Evolutionary conservation across 2,797 vertebrate genomes (phyloP).

Genomic region (Xenops minutus): DNA sequence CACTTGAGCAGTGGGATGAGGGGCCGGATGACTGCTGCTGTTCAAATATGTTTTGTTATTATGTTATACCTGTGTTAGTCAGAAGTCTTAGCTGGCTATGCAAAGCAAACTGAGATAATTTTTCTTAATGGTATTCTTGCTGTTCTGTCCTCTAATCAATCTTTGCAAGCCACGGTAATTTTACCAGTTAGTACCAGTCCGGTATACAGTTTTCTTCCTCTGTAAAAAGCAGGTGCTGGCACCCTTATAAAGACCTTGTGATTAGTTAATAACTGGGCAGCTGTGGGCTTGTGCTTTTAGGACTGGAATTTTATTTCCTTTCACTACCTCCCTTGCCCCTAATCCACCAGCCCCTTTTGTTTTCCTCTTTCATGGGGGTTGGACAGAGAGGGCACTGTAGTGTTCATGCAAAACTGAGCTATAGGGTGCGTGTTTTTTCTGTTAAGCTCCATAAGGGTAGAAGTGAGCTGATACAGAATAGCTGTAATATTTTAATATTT

Average conservation of each 20-base stretch:
- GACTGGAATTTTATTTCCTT: neutral
- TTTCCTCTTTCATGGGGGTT: neutral
- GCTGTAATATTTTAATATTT: neutral
- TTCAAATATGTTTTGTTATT: neutral
- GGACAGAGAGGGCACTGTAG: neutral
- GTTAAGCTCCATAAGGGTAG: neutral
- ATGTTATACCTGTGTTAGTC: neutral
- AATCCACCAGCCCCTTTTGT: neutral
- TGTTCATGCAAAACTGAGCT: neutral
- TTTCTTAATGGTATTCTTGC: neutral
- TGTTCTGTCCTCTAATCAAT: neutral
- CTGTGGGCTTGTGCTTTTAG: neutral
- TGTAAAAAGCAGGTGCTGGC: neutral
- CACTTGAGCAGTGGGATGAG: neutral
- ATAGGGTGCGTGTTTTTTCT: neutral
- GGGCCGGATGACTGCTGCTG: neutral
- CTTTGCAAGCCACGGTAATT: neutral
- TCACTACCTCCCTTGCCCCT: fast-evolving
- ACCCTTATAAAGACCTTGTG: neutral
- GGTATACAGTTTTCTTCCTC: neutral
- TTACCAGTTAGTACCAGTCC: neutral
- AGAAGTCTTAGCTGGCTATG: neutral
- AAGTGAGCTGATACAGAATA: neutral
- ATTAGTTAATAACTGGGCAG: neutral
- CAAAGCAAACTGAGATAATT: neutral